A percentile compares a stretch with the other conserved stretches of the same genome.
phyloP scores from a whole-genome alignment of 2,888 invertebrate species.

The Nezara viridula region DNA sequence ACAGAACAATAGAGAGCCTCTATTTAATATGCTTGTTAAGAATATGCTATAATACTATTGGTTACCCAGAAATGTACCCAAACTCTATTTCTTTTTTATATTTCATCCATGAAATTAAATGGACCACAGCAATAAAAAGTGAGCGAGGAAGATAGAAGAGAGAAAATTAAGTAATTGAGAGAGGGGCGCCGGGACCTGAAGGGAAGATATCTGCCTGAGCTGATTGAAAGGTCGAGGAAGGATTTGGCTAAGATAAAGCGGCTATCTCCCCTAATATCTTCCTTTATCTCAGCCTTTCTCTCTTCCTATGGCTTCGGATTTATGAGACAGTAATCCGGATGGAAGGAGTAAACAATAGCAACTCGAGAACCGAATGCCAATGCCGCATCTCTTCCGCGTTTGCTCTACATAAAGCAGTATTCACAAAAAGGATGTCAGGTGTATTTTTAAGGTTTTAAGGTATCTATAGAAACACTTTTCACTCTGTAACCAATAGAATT shows the following conservation, averaged over 20 bases:
- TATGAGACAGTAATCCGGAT: not conserved
- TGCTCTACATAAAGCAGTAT: too few species aligned
- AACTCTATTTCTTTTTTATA: not conserved
- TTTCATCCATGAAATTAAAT: not conserved
- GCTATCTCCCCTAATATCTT: not conserved
- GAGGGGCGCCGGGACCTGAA: not conserved
- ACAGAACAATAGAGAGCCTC: too few species aligned
- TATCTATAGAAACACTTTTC: too few species aligned
- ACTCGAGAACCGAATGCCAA: not conserved
- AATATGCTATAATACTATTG: too few species aligned
- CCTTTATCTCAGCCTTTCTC: not conserved
- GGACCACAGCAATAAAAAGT: not conserved
- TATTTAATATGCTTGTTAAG: too few species aligned
- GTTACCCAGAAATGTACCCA: not conserved
- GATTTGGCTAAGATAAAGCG: slow-evolving; percentile 31
- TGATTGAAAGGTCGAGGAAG: not conserved
- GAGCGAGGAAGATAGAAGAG: not conserved
- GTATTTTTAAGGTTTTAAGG: too few species aligned
- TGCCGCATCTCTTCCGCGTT: not conserved
- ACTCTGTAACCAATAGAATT: too few species aligned
- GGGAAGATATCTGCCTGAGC: not conserved
- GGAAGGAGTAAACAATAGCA: not conserved
- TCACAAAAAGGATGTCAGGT: too few species aligned
- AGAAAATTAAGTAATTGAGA: slow-evolving; percentile 4
- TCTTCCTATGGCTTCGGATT: not conserved